phyloP scores from a whole-genome alignment of 1,140 invertebrate genomes.

The Holotrichia oblita region DNA sequence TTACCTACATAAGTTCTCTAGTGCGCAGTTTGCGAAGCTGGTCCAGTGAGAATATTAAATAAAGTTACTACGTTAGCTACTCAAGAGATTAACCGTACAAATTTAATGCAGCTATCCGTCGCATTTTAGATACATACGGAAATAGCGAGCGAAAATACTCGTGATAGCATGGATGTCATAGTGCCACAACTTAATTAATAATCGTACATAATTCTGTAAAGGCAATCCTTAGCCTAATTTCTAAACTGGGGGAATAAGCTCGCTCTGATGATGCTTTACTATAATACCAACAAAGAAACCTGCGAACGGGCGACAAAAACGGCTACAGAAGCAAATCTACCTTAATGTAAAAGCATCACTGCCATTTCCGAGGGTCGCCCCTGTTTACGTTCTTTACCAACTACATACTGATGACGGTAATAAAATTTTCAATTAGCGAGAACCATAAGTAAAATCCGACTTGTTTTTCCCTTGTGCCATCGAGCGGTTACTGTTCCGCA shows the following conservation, averaged over 20 bases:
- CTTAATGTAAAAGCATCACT: constrained; percentile 2
- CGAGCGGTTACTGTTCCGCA: not conserved
- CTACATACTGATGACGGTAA: not conserved
- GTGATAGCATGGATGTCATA: too few relatives aligned
- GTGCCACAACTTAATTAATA: too few relatives aligned
- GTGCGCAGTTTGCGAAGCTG: too few relatives aligned
- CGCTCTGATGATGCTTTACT: not conserved
- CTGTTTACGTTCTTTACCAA: not conserved
- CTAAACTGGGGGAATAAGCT: not conserved
- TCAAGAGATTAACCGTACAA: too few relatives aligned
- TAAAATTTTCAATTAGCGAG: constrained; percentile 13
- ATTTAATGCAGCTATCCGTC: too few relatives aligned
- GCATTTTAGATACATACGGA: too few relatives aligned
- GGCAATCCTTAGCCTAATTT: not conserved
- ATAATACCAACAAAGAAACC: not conserved
- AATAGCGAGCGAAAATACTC: too few relatives aligned
- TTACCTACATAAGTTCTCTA: too few relatives aligned
- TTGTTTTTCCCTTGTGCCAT: not conserved
- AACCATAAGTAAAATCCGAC: constrained; percentile 2
- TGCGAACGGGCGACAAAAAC: not conserved
- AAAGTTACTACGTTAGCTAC: too few relatives aligned
- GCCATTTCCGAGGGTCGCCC: not conserved
- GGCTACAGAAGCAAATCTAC: not conserved
- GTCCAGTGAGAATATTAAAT: too few relatives aligned
- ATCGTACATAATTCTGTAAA: too few relatives aligned